These are phyloP conservation scores for Brenthis ino DNA, from an alignment of 2,888 invertebrate species.

Conservation along the genomic window DNA sequence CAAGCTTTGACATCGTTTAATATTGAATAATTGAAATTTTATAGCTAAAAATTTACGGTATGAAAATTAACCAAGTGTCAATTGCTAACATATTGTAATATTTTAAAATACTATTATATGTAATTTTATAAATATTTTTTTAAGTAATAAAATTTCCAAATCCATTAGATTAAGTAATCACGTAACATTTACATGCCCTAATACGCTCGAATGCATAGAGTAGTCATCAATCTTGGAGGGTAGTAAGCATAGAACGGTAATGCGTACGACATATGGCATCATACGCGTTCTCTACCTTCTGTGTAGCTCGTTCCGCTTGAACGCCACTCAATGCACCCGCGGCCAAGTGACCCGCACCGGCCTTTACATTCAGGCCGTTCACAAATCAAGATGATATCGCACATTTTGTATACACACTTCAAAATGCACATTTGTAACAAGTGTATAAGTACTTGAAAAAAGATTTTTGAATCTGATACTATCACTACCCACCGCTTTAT, in stretches of 20 bases:
- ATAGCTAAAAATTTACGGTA: too few species aligned
- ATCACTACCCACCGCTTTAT: background rate
- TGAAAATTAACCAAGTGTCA: too few species aligned
- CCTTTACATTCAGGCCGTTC: constrained; percentile 55
- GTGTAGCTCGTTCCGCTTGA: constrained; percentile 63
- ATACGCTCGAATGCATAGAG: constrained; percentile 73
- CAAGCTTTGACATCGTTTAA: too few species aligned
- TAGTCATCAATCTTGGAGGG: constrained; percentile 78
- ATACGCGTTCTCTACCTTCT: constrained; percentile 47
- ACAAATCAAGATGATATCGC: constrained; percentile 60
- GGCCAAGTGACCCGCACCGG: constrained; percentile 66
- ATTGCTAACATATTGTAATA: background rate
- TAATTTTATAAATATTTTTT: background rate
- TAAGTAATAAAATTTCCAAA: constrained; percentile 56
- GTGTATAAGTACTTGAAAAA: constrained; percentile 40
- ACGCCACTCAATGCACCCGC: constrained; percentile 57
- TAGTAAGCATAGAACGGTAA: constrained; percentile 59
- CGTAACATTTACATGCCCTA: constrained; percentile 80
- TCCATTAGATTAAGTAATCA: constrained; percentile 75
- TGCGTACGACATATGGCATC: constrained; percentile 77
- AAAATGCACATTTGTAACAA: constrained; percentile 44
- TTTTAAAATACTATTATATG: background rate
- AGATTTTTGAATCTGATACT: background rate
- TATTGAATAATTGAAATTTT: too few species aligned
- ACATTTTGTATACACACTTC: constrained; percentile 41